Percentiles rank a stretch among this genome's conserved stretches.
Conservation (phyloP, 2,888 invertebrate genomes). For the Watsonalla binaria region DNA sequence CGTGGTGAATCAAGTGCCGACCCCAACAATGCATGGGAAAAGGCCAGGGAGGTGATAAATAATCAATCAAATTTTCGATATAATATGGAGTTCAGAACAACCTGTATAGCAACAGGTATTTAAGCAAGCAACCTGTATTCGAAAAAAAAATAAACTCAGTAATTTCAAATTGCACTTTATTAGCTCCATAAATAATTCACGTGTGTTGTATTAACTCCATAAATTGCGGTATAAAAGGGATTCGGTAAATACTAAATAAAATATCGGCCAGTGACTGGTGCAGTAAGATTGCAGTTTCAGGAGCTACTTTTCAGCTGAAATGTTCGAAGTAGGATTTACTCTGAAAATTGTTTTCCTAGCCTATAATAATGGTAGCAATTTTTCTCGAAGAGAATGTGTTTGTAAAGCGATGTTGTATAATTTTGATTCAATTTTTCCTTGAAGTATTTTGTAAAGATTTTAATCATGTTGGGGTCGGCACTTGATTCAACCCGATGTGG, state of each 20-base stretch:
- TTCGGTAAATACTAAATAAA: slow-evolving; percentile 17
- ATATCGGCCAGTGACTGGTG: slow-evolving; percentile 16
- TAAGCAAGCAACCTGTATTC: no score
- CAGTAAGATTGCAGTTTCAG: slow-evolving; percentile 21
- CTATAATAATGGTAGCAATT: neutral
- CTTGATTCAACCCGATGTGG: no score
- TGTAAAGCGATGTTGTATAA: neutral
- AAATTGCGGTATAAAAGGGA: slow-evolving; percentile 16
- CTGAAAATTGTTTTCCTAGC: neutral
- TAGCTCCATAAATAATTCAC: neutral
- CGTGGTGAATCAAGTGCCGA: no score
- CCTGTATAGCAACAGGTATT: no score
- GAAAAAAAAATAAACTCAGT: no score
- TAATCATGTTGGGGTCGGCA: no score
- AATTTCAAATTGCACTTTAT: neutral
- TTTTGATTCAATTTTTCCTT: neutral
- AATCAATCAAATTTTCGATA: no score
- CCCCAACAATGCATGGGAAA: no score
- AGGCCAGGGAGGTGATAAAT: no score
- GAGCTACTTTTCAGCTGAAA: slow-evolving; percentile 2
- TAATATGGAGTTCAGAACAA: no score
- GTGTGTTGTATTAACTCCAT: slow-evolving; percentile 9
- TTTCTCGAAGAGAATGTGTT: neutral
- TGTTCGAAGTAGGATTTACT: neutral
- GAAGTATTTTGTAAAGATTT: no score